Evolutionary conservation across 2,888 invertebrate genomes (phyloP).

Genomic region (Panzeria rudis): DNA sequence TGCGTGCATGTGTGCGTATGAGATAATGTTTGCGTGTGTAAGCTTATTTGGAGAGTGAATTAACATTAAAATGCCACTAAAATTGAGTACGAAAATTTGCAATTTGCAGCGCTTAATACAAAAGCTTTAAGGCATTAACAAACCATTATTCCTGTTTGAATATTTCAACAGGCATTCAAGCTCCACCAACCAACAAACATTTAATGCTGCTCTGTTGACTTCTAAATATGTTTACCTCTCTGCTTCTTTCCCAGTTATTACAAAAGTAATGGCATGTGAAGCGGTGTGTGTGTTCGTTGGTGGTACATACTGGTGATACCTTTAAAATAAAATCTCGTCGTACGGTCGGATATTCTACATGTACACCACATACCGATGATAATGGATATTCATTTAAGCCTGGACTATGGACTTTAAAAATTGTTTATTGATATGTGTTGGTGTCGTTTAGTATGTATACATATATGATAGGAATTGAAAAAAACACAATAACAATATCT

Average conservation of each 20-base stretch:
- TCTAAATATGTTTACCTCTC: background rate
- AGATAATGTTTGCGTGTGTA: conserved; percentile 5
- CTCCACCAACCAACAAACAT: conserved; percentile 10
- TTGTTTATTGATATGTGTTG: background rate
- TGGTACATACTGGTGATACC: conserved; percentile 13
- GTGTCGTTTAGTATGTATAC: background rate
- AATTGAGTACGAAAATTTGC: conserved; percentile 64
- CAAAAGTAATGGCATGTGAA: background rate
- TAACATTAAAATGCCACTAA: conserved; percentile 67
- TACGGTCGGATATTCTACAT: conserved; percentile 23
- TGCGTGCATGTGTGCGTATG: background rate
- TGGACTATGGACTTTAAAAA: conserved; percentile 44
- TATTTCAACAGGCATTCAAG: conserved; percentile 54
- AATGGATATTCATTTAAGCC: conserved; percentile 59
- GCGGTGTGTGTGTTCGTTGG: background rate
- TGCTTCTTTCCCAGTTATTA: background rate
- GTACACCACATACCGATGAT: conserved; percentile 53
- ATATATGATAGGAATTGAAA: conserved; percentile 35
- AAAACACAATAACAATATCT: conserved; percentile 26
- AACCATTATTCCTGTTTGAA: conserved; percentile 65
- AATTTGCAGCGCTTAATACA: conserved; percentile 66
- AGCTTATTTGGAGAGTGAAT: conserved; percentile 42
- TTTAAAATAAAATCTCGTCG: conserved; percentile 33
- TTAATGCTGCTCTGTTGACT: background rate
- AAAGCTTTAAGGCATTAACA: conserved; percentile 68